Base-by-base conservation (phyloP, 2,797 vertebrate species). In the Glossophaga mutica region DNA sequence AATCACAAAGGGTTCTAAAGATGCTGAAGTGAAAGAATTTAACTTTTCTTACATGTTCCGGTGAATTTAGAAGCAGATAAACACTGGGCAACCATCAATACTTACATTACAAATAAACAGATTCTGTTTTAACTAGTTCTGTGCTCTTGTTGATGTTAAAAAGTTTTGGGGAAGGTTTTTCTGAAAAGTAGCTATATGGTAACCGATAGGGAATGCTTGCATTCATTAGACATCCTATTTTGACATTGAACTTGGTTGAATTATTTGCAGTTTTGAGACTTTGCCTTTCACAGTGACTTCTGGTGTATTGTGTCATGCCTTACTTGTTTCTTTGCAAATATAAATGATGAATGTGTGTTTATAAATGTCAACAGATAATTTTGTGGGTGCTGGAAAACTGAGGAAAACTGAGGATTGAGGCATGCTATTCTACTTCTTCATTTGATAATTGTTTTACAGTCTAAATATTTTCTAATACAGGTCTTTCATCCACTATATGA, bases 1-100 rank as follows among this genome's bases (percentile, higher is more conserved):
- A 94, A 91, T 95, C 79, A 90, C 81, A 90, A 87, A 71, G 65
- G 21, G 57, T 95, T 96, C 74, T 86, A 88, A 97, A 95, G 46
- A 89, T 96, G 83, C 86, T 68, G 57, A 71, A 14, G 39, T 93
- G 24, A 95, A 91, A 78, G 46, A 94, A 94, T 96, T 68, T 81
- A 94, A 81, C 32, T 59, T 89, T 97, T 94, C 57, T 90, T 67
- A 26, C 59, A 32, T 22, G 9, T 87, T 90, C 16, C 15, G 37
- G 52, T 85, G 21, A 73, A 74, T 42, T 68, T 44, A 83, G 62
- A 92, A 95, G 48, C 26, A 76, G 32, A 34, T 14, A 57, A 87
- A 93, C 14, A 77, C 32, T 46, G 55, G n/a, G 26, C 26, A 77
- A 71, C 9, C 19, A 71, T 73, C n/a, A 70, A 42, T 74, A 71